phyloP scores from a whole-genome alignment of 2,888 invertebrate species.

The Netelia melanura region DNA sequence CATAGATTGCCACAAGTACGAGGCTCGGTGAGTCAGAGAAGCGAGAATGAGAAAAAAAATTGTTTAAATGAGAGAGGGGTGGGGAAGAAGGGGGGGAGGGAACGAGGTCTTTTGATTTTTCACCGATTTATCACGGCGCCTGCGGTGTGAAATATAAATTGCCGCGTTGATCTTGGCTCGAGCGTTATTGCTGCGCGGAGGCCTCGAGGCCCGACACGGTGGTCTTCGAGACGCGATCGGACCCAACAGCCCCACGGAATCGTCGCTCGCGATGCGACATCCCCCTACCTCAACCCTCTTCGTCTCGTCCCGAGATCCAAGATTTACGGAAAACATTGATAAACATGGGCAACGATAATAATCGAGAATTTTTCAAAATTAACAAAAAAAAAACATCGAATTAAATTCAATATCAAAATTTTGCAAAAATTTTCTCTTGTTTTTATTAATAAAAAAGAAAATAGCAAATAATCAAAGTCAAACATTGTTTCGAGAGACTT shows the following conservation, averaged over 20 bases:
- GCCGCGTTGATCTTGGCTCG: slow-evolving; percentile 67
- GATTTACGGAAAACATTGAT: no score
- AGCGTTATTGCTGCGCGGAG: slow-evolving; percentile 55
- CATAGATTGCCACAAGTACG: no score
- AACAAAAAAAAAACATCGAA: no score
- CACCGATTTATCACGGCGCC: slow-evolving; percentile 69
- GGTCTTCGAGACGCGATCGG: slow-evolving; percentile 59
- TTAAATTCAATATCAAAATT: no score
- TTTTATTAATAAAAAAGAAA: no score
- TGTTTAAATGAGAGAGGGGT: slow-evolving; percentile 32
- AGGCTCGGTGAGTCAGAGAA: slow-evolving; percentile 22
- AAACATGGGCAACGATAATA: no score
- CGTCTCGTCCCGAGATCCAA: no score
- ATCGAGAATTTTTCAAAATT: no score
- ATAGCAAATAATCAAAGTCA: no score
- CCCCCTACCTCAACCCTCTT: slow-evolving; percentile 26
- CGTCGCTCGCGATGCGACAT: slow-evolving; percentile 64
- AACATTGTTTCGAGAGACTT: no score
- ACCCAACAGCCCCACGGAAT: slow-evolving; percentile 54
- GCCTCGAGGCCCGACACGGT: slow-evolving; percentile 64
- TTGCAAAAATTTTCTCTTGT: no score
- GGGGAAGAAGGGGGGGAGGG: slow-evolving; percentile 42
- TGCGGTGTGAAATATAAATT: slow-evolving; percentile 69
- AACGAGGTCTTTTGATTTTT: slow-evolving; percentile 62
- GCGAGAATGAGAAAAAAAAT: slow-evolving; percentile 57